Base-by-base conservation (phyloP, 2,113 vertebrate genomes). In the Cinclus mexicanus region DNA sequence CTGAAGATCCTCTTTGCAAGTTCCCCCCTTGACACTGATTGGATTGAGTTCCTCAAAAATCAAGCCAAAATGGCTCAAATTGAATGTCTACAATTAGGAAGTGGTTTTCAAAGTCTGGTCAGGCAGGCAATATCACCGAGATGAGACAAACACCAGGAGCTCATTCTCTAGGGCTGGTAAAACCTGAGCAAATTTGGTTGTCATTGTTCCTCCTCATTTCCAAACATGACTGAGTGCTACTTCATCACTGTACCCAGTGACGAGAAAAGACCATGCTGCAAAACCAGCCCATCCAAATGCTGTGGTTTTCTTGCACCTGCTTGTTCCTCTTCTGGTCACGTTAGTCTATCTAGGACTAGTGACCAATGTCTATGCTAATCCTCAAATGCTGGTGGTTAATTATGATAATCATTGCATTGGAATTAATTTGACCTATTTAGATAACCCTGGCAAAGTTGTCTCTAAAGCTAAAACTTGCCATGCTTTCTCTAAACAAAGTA, bases 161-260 rank as follows among this genome's bases (percentile, higher is more conserved):
- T 56, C 6, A 12, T 88, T 86, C 68, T 41, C 26, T 15, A 20
- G 9, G 20, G 63, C 6, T 59, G 41, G 2, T 37, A 76, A 47
- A 42, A 46, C 50, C 19, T 23, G 28, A 80, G 37, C 9, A 33
- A 77, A 55, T 17, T 17, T 2, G 2, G 25, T 17, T 12, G 60
- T 28, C 0, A 0, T 2, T 71, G 81, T 57, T 46, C 44, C 19
- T 67, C 13, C 41, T 77, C 11, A 37, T 20, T 63, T 74, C 79
- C 1, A 5, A 61, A 80, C 21, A 33, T 0, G 22, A 28, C 41
- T 19, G 50, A 88, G 65, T 3, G 6, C 53, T 29, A 21, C 28
- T 33, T 77, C 60, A 61, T 49, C 31, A 8, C 7, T 16, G 46
- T 18, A 68, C 12, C 4, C 0, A 0, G 8, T 28, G 46, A 91